A percentile compares a stretch with the other conserved stretches of the same genome.
These are phyloP conservation scores for Tylochromis polylepis DNA, from an alignment of 2,113 vertebrate species.

Conservation along the genomic window DNA sequence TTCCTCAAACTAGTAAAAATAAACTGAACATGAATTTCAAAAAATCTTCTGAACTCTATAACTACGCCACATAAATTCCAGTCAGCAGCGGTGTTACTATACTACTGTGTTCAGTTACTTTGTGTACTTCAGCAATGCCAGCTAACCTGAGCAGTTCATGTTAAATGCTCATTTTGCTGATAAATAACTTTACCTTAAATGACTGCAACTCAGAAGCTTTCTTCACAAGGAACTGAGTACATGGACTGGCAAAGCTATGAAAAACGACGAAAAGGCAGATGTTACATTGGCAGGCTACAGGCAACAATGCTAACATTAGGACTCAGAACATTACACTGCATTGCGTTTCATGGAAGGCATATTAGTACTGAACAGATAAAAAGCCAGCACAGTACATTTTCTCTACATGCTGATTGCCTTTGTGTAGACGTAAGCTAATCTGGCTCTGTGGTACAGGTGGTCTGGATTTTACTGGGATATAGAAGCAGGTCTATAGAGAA, in stretches of 20 bases:
- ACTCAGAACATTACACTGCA: background rate
- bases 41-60: no score
- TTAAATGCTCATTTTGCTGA: background rate
- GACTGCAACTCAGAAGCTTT: no score
- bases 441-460: slow-evolving; percentile 5
- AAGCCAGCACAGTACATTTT: background rate
- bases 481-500: slow-evolving; percentile 1
- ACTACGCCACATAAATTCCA: no score
- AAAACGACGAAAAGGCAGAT: accelerated
- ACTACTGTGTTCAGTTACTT: no score
- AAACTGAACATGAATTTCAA: accelerated
- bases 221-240: background rate
- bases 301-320: background rate
- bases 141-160: background rate
- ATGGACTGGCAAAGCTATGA: background rate
- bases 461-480: background rate
- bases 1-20: background rate
- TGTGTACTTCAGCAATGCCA: no score
- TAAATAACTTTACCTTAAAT: background rate
- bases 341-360: background rate
- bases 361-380: background rate
- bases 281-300: background rate
- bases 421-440: slow-evolving; percentile 13
- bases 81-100: no score
- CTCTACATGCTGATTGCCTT: background rate